Percentiles rank a stretch among this genome's conserved stretches.
Evolutionary conservation across 1,140 invertebrate genomes (phyloP).

Genomic region (Calycopis cecrops): DNA sequence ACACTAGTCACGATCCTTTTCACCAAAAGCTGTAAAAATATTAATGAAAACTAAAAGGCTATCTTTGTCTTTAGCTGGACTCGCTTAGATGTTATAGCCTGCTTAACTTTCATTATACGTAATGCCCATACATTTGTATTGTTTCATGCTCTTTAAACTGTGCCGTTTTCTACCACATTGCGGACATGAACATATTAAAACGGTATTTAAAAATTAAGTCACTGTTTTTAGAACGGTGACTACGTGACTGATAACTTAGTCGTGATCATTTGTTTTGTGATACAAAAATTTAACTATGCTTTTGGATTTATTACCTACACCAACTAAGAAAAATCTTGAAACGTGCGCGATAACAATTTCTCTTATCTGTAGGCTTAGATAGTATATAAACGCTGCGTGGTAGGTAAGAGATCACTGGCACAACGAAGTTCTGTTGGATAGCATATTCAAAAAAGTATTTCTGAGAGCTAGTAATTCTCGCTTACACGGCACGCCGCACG

Average conservation of each 20-base stretch:
- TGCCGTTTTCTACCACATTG: not conserved
- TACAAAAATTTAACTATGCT: conserved; percentile 16
- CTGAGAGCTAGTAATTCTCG: no score
- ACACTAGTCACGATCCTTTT: no score
- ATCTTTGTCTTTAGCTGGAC: no score
- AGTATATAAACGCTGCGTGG: not conserved
- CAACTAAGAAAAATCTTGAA: not conserved
- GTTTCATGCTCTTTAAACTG: not conserved
- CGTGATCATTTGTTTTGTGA: conserved; percentile 28
- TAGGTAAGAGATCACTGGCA: not conserved
- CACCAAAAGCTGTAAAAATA: no score
- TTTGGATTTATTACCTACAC: conserved; percentile 8
- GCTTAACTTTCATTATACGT: no score
- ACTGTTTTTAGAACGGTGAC: conserved; percentile 22
- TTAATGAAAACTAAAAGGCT: no score
- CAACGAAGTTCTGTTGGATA: conserved; percentile 1
- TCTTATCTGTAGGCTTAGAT: no score
- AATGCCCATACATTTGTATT: not conserved
- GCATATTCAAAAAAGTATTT: not conserved
- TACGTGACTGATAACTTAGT: conserved; percentile 39
- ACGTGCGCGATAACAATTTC: not conserved
- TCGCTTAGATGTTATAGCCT: no score
- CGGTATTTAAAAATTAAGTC: conserved; percentile 27
- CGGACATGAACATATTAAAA: conserved; percentile 26
- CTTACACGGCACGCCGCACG: no score